These are phyloP conservation scores for Pelecanoides urinatrix DNA, from an alignment of 2,113 vertebrate genomes.

Conservation along the genomic window DNA sequence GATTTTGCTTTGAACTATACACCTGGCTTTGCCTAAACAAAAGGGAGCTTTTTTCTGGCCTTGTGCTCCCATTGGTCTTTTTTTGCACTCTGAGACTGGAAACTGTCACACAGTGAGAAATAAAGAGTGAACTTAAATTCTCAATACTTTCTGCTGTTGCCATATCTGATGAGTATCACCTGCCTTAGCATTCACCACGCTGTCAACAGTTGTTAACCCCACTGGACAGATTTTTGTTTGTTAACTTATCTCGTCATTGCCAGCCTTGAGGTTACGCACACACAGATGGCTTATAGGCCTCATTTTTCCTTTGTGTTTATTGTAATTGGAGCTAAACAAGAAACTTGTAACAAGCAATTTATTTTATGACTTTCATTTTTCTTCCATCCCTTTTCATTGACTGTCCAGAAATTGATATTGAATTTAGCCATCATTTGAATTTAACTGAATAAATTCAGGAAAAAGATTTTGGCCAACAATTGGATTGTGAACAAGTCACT, in stretches of 20 bases:
- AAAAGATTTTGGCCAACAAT: not conserved
- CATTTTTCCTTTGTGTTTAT: not conserved
- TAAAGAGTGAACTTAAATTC: not conserved
- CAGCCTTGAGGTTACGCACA: conserved; percentile 10
- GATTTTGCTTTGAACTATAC: not conserved
- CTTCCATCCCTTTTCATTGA: not conserved
- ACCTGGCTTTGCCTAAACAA: not conserved
- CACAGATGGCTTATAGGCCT: conserved; percentile 4
- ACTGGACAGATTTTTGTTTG: conserved; percentile 21
- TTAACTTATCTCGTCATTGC: conserved; percentile 16
- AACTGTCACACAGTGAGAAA: not conserved
- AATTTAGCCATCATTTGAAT: not conserved
- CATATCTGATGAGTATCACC: conserved; percentile 39
- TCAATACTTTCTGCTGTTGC: conserved; percentile 20
- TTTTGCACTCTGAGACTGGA: not conserved
- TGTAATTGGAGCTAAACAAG: not conserved
- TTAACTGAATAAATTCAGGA: not conserved
- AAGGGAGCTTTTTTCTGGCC: not conserved
- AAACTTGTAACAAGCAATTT: not conserved
- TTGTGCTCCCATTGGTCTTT: not conserved
- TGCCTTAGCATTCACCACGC: not conserved
- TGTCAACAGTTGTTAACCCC: conserved; percentile 42
- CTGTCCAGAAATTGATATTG: not conserved
- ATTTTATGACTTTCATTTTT: not conserved
- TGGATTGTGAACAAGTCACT: not conserved